Evolutionary conservation across 2,113 vertebrate genomes (phyloP), one percentile per base, ranked within the genome.

Genomic region (Condylura cristata): DNA sequence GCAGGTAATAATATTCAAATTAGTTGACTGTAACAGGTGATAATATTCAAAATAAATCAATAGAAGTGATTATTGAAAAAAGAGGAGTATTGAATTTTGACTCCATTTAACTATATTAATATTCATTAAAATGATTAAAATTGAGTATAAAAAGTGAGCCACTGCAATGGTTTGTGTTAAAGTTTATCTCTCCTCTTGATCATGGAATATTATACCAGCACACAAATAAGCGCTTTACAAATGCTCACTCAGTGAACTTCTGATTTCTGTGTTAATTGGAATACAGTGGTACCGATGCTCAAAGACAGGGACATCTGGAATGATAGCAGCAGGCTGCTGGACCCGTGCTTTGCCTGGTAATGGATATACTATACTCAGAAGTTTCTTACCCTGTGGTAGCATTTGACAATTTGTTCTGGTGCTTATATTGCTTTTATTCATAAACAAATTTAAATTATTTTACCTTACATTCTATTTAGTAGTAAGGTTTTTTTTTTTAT

Each of bases 391-490:
- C 60, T 92, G 84, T 51, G 0, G 32, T 44, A 44, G 18, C 24
- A 87, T 90, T 86, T 26, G 58, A 79, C 82, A 46, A 68, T 53
- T 7, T 72, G 9, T 24, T 92, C 28, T 61, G 48, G 8, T 53
- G 6, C 39, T 13, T 32, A 8, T 22, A 4, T 66, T 81, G 56
- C 48, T 93, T 91, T 79, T 78, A 81, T 48, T 79, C 10, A 9
- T 85, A 58, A 13, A 78, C 30, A 94, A 46, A 89, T 74, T 94
- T 82, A 79, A 89, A 90, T 85, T 53, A 32, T 34, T 87, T 95
- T 91, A 2, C 18, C 65, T 85, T 70, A n/a, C 34, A 70, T 85
- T 75, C 41, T 68, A 66, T 88, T 79, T 75, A 44, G 61, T 72
- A 84, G 65, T 60, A 37, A 58, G 56, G 12, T 2, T 58, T 85